Evolutionary conservation across 1,140 invertebrate species (phyloP), one percentile per base, ranked within the genome.

Genomic region (Brachionus rubens): DNA sequence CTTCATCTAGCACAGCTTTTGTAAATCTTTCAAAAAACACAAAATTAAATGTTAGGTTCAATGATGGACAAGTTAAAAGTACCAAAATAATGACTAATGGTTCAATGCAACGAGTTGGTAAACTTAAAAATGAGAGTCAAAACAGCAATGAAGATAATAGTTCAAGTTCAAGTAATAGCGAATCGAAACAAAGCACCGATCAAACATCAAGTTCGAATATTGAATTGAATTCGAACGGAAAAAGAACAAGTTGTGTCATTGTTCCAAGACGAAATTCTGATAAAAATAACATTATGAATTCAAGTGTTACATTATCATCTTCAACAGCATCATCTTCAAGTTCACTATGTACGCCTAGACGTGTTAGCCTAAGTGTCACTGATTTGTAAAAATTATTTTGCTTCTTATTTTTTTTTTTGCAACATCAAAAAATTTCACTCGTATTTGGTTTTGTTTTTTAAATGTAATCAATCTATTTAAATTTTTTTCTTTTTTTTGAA

Each of bases 311-410:
- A 7, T 46, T 65, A 28, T 16, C 36, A 30, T 65, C 59, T 6
- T 43, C 59, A 43, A 43, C 36, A 21, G 41, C 40, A 43, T 43
- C 59, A 65, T 24, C 41, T 16, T 19, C 59, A 24, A 43, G 36
- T 43, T 41, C 36, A 43, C 43, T 36, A 43, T 43, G 36, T 24
- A 65, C 59, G 7, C 59, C 59, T 26, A 65, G 59, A 65, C 59
- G 59, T 65, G 59, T 65, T 43, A 65, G 59, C 43, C 40, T 65
- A n/a, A 65, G 59, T 65, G 59, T 65, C 24, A 65, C 59, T 41
- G 59, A 65, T 65, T 65, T 65, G 40, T 65, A 65, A 41, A 65
- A 43, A 24, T 65, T 65, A 43, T 41, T 24, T n/a, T n/a, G 26
- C 19, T 43, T 24, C 9, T 24, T 65, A 24, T 43, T 33, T 10